These are phyloP conservation scores for Paradoxurus hermaphroditus DNA, from an alignment of 2,113 vertebrate species.

Conservation along the genomic window DNA sequence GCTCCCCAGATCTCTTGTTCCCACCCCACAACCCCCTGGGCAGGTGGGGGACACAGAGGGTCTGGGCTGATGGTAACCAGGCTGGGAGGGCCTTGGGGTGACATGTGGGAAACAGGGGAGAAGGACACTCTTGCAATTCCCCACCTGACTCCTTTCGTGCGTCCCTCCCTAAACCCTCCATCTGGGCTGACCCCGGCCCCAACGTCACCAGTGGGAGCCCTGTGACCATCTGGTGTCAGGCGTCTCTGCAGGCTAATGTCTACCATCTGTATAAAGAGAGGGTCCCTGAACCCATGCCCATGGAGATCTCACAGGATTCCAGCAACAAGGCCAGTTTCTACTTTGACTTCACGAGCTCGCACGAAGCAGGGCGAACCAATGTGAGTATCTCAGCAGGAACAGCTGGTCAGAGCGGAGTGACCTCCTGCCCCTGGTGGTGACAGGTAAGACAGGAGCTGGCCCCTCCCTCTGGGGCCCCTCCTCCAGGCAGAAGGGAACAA, in stretches of 20 bases:
- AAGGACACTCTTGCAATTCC: neutral
- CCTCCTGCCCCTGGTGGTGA: neutral
- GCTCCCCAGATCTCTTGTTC: neutral
- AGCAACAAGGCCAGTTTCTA: accelerated
- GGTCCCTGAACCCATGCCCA: accelerated
- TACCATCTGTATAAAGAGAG: accelerated
- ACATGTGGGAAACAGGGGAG: neutral
- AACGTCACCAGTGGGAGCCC: accelerated
- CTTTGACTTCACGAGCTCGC: accelerated
- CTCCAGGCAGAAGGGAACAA: neutral
- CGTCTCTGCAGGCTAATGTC: accelerated
- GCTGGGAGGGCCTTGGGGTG: neutral
- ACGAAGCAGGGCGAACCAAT: accelerated
- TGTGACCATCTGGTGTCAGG: neutral
- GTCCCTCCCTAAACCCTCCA: neutral
- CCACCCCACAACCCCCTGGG: neutral
- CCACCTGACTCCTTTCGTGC: neutral
- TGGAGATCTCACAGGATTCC: accelerated
- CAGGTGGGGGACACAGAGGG: neutral
- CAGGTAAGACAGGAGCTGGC: neutral
- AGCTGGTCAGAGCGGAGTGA: accelerated
- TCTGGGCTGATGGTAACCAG: no score
- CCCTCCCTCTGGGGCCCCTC: neutral
- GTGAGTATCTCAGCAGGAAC: accelerated
- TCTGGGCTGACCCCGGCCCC: neutral